phyloP scores from a whole-genome alignment of 2,888 invertebrate species.

The Syrista parreyssii region DNA sequence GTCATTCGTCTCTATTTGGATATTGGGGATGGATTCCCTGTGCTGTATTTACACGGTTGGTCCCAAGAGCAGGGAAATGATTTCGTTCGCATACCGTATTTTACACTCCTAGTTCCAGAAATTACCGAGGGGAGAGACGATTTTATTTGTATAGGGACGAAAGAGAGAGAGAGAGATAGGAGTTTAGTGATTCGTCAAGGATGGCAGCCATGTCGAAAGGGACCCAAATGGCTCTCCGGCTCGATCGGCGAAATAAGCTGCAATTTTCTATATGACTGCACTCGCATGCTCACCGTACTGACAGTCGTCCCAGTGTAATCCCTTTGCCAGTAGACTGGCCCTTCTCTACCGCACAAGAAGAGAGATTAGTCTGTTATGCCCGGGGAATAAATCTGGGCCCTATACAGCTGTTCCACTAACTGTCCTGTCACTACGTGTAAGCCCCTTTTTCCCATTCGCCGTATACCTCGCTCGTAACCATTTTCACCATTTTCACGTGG shows the following conservation, averaged over 20 bases:
- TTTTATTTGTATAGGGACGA: constrained; percentile 8
- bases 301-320: not conserved
- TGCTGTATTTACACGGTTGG: not conserved
- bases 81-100: not conserved
- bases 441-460: not conserved
- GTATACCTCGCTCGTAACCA: not conserved
- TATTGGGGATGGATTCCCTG: not conserved
- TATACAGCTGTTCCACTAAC: not conserved
- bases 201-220: constrained; percentile 39
- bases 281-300: constrained; percentile 21
- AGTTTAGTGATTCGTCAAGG: constrained; percentile 50
- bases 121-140: not conserved
- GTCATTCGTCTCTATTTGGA: not conserved
- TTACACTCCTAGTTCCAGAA: not conserved
- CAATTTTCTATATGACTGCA: constrained; percentile 57
- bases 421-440: not conserved
- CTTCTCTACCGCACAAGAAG: not conserved
- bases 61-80: not conserved
- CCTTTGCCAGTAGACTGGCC: not conserved
- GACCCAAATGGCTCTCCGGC: constrained; percentile 17
- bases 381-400: not conserved
- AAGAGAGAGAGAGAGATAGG: constrained; percentile 23
- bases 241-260: constrained; percentile 55
- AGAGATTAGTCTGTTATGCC: not conserved
- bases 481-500: not conserved